Evolutionary conservation across 2,113 vertebrate genomes (phyloP), one percentile per base, ranked within the genome.

Genomic region (Thinocorus orbignyianus): DNA sequence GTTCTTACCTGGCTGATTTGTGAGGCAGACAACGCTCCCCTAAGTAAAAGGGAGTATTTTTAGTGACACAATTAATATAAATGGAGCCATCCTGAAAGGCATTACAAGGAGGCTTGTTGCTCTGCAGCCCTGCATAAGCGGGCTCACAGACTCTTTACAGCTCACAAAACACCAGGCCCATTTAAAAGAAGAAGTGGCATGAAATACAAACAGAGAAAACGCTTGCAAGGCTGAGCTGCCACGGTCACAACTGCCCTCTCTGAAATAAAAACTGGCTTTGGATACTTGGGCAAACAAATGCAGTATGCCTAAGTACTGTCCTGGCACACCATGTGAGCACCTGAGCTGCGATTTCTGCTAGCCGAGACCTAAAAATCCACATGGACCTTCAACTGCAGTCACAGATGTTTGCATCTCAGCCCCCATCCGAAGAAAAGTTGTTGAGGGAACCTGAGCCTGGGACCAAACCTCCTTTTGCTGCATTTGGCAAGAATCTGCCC

Each of bases 101-200:
- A 87, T 84, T 86, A 79, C 83, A 91, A 90, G 83, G 77, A 81
- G 91, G 44, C 37, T 90, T 93, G 92, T 62, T 89, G 77, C 91
- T 89, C 86, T 81, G 85, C 35, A 64, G 68, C 55, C 82, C 86
- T 69, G 83, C 46, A 2, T 54, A 92, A 77, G 94, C 60, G 76
- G 90, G 72, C 82, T 90, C 7, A 2, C 41, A 80, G 83, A 68
- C 33, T 71, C 76, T 93, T 95, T 51, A 78, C 92, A 95, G 92
- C 83, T 96, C 93, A 94, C 91, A 87, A 93, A 96, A 81, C 93
- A 95, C 77, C 57, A 69, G 66, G 55, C 61, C 61, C 70, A 61
- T 84, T 85, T 52, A 78, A 76, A 93, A 93, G 90, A 81, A 90
- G 10, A 52, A 86, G 57, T 7, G 66, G 46, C 35, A n/a, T 92